phyloP scores from a whole-genome alignment of 2,888 invertebrate species.

The Odontomyia ornata region DNA sequence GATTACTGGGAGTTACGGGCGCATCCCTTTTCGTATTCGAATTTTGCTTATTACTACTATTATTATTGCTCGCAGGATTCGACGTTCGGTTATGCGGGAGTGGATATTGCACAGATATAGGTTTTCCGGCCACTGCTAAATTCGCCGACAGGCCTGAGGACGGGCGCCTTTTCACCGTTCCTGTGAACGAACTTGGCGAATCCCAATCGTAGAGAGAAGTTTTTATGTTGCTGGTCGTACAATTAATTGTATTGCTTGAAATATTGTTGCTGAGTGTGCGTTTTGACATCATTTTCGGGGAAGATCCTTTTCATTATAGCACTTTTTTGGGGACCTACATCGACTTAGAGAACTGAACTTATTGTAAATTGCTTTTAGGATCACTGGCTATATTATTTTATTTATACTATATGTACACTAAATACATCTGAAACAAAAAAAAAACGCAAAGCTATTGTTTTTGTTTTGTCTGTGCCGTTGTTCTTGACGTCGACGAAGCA shows the following conservation, averaged over 20 bases:
- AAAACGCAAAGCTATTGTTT: too few relatives aligned
- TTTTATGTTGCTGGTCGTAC: conserved; percentile 51
- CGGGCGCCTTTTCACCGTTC: conserved; percentile 76
- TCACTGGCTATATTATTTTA: too few relatives aligned
- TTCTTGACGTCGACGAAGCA: too few relatives aligned
- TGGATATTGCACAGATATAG: conserved; percentile 45
- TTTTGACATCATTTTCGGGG: conserved; percentile 52
- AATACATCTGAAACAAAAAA: too few relatives aligned
- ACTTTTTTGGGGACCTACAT: conserved; percentile 1
- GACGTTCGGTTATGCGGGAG: not conserved
- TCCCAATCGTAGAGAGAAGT: conserved; percentile 71
- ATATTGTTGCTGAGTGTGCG: conserved; percentile 48
- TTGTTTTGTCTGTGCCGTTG: too few relatives aligned
- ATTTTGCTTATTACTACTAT: conserved; percentile 49
- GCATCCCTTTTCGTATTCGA: conserved; percentile 46
- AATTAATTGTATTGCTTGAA: conserved; percentile 40
- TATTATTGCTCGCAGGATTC: conserved; percentile 44
- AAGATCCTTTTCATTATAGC: conserved; percentile 39
- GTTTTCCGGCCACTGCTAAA: conserved; percentile 19
- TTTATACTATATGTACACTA: too few relatives aligned
- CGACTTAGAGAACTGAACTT: too few relatives aligned
- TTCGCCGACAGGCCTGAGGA: conserved; percentile 63
- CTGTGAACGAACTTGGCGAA: conserved; percentile 75
- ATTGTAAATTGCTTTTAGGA: too few relatives aligned
- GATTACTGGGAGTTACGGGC: conserved; percentile 42